phyloP scores from a whole-genome alignment of 2,888 invertebrate genomes.

The Mycalesis mineus region DNA sequence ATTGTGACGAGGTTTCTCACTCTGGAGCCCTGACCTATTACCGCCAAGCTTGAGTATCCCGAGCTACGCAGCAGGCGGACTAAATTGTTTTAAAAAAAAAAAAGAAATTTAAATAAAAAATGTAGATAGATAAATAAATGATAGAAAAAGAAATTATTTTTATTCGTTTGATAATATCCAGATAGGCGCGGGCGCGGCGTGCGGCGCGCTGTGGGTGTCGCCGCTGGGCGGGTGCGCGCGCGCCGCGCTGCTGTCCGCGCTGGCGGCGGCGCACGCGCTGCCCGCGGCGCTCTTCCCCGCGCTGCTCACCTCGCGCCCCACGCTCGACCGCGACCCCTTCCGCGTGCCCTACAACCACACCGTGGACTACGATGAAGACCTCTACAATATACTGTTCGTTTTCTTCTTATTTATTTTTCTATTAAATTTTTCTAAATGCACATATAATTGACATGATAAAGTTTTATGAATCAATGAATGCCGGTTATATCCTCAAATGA shows the following conservation, averaged over 20 bases:
- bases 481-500: too few species aligned
- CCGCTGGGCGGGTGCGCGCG: slow-evolving; percentile 55
- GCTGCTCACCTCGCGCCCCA: slow-evolving; percentile 46
- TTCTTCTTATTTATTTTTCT: not conserved
- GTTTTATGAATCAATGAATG: too few species aligned
- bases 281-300: slow-evolving; percentile 51
- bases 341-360: slow-evolving; percentile 47
- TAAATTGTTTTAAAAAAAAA: too few species aligned
- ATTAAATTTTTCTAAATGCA: too few species aligned
- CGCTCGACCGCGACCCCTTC: slow-evolving; percentile 57
- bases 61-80: too few species aligned
- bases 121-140: too few species aligned
- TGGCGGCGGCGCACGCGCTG: slow-evolving; percentile 49
- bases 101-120: too few species aligned
- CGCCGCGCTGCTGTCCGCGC: slow-evolving; percentile 41
- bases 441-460: too few species aligned
- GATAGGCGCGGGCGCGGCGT: slow-evolving; percentile 60
- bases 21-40: too few species aligned
- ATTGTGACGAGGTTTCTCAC: too few species aligned
- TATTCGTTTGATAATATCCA: slow-evolving; percentile 25
- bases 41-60: too few species aligned
- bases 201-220: slow-evolving; percentile 62
- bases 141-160: too few species aligned
- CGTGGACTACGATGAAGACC: slow-evolving; percentile 40
- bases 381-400: slow-evolving; percentile 47